Conservation (phyloP, 2,797 vertebrate species). For the Acipenser ruthenus region DNA sequence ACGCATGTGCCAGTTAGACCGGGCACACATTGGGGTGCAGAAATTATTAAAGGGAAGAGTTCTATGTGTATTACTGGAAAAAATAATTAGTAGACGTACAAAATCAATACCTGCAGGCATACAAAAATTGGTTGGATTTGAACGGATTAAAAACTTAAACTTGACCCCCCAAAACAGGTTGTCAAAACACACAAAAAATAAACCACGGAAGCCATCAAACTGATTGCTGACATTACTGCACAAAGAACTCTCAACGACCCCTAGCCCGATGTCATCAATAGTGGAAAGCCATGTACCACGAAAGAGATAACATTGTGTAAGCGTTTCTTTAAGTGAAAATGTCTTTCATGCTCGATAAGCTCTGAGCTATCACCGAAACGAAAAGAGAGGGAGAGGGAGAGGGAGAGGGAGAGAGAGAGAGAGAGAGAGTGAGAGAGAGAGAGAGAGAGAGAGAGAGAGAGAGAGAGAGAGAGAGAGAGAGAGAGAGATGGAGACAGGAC, state of each 20-base stretch:
- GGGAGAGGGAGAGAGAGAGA: slow-evolving; percentile 8
- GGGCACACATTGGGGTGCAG: too few relatives aligned
- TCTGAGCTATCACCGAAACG: slow-evolving; percentile 8
- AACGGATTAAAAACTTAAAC: too few relatives aligned
- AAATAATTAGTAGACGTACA: too few relatives aligned
- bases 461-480: too few relatives aligned
- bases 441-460: not conserved
- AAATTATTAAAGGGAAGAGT: too few relatives aligned
- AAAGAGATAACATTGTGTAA: slow-evolving; percentile 4
- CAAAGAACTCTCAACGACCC: slow-evolving; percentile 3
- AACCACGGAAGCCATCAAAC: not conserved
- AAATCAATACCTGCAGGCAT: too few relatives aligned
- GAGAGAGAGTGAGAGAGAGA: not conserved
- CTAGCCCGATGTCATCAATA: slow-evolving; percentile 2
- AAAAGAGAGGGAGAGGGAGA: slow-evolving; percentile 14
- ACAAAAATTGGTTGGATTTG: too few relatives aligned
- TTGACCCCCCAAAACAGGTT: not conserved
- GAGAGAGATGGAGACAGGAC: not conserved
- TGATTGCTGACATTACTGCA: slow-evolving; percentile 18
- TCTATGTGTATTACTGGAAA: too few relatives aligned
- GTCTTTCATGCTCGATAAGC: slow-evolving; percentile 12
- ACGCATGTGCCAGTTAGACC: too few relatives aligned
- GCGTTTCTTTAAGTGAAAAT: slow-evolving; percentile 28
- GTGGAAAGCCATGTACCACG: not conserved
- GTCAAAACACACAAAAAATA: slow-evolving; percentile 16